Evolutionary conservation across 2,888 invertebrate genomes (phyloP), one percentile per base, ranked within the genome.

Genomic region (Athalia circularis): DNA sequence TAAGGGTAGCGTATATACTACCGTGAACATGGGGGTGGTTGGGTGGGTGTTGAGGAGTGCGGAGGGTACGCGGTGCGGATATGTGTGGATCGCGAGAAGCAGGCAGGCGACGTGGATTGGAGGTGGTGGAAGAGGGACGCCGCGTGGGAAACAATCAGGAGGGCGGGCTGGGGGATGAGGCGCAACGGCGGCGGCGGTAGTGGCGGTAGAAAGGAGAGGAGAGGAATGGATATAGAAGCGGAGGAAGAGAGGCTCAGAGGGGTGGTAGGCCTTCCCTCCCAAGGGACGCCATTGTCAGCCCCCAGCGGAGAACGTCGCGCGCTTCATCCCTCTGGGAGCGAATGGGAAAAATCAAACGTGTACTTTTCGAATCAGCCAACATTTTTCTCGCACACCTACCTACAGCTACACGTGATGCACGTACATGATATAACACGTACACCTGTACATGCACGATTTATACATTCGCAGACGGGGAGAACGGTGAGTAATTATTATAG

Each of bases 271-370:
- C 84, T 88, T 83, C 84, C 83, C 77, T 88, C 89, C 87, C 88
- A 79, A 80, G 88, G 88, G 88, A 87, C 85, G 84, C 86, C 87
- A 89, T 89, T 89, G 89, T 90, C 89, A 88, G 87, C 86, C 87
- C 87, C 84, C 85, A 84, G 84, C 84, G 87, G 87, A 86, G 85
- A 84, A 85, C 86, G 86, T 85, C 86, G 84, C 82, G 83, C 81
- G 78, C 83, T 83, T 82, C 81, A 64, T 75, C 75, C 75, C 75
- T 61, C 64, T 29, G 82, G 77, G 82, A 77, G 54, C 59, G 61
- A 75, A 84, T 86, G 87, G 85, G 86, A 86, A 87, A 88, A 89
- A 89, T 88, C 89, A 87, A 89, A 88, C 88, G 86, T 86, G 84
- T 87, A 87, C 87, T 72, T 72, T 72, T 72, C 59, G 72, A 72